Base-by-base conservation (phyloP, 2,113 vertebrate genomes). In the Dolichotis patagonum region DNA sequence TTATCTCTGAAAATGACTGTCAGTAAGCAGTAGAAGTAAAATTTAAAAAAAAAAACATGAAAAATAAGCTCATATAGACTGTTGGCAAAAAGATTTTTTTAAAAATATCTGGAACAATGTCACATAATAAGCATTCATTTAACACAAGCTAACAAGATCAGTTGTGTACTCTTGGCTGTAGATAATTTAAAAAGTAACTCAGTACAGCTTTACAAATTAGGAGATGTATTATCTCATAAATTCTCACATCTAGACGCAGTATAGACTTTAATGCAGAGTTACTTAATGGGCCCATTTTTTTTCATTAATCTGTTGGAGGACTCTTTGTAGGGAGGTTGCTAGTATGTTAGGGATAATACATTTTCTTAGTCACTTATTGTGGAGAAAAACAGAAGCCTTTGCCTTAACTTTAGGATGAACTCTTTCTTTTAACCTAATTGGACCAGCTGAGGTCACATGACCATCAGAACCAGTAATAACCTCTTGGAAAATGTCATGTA, bases 191-290 rank as follows among this genome's bases (percentile, higher is more conserved):
- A 86, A 62, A 89, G 11, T 43, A 81, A 78, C 41, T 86, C 38
- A 90, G 88, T 84, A 12, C 60, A 84, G 19, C 46, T 96, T 93
- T 87, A 56, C 71, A 81, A 86, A 67, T 96, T 86, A 78, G 71
- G 54, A 81, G 41, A 89, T 60, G 49, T 97, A 60, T 78, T 90
- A 73, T 43, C 13, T 82, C 54, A 83, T 80, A 89, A 93, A 67
- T 56, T 58, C 49, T 86, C 35, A 95, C 67, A 96, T 94, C 20
- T 52, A 90, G 62, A 97, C 14, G n/a, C 8, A 41, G 10, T 84
- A 16, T 26, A 80, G 56, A 71, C 1, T 94, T 69, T 77, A 62
- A 89, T 43, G 12, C 13, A 46, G n/a, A 58, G 26, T 84, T 90
- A 22, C 13, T 81, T 81, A 38, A 52, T 17, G 67, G 65, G 14